A percentile compares a stretch with the other conserved stretches of the same genome.
Evolutionary conservation across 2,797 vertebrate species (phyloP).

Genomic region (Mormyrops boulengeri): DNA sequence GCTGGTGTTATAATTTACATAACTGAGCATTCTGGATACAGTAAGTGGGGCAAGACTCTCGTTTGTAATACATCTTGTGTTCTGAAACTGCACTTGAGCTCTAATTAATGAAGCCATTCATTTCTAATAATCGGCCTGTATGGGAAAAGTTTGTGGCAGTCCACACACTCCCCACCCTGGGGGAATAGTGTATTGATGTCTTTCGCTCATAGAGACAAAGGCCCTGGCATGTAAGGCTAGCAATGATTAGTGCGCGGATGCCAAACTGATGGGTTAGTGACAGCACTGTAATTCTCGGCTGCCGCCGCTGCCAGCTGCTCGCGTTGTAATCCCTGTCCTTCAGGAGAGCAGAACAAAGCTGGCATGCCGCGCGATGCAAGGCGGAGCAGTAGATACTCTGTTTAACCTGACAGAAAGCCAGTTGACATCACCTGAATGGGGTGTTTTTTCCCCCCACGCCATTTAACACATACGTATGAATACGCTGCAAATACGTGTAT

Average conservation of each 20-base stretch:
- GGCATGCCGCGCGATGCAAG: no score
- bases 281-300: neutral
- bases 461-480: neutral
- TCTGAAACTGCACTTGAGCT: neutral
- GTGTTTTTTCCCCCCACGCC: neutral
- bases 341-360: neutral
- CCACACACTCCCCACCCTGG: neutral
- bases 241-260: neutral
- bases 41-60: neutral
- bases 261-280: neutral
- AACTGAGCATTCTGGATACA: neutral
- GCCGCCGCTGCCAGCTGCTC: neutral
- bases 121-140: neutral
- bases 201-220: neutral
- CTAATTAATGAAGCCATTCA: neutral
- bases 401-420: neutral
- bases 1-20: neutral
- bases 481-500: neutral
- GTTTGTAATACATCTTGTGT: neutral
- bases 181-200: neutral
- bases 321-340: neutral
- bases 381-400: neutral
- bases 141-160: neutral
- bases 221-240: neutral
- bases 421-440: neutral